These are phyloP conservation scores for Barypeithes pellucidus DNA, from an alignment of 2,888 invertebrate species.

Conservation along the genomic window DNA sequence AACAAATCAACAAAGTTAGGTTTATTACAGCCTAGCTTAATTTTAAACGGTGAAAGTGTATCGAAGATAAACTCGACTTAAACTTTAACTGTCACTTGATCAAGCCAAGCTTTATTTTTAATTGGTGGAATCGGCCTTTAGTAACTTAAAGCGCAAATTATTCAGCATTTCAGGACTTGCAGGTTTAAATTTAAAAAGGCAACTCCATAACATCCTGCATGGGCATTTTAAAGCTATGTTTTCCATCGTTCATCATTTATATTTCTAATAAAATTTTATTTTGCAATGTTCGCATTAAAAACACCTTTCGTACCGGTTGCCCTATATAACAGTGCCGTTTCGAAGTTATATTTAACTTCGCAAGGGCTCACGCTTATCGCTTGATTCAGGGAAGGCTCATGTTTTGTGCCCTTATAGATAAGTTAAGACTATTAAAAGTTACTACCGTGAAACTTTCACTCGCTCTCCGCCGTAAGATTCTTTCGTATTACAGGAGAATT, in stretches of 20 bases:
- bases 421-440: background rate
- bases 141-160: too few relatives aligned
- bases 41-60: too few relatives aligned
- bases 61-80: too few relatives aligned
- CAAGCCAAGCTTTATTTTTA: too few relatives aligned
- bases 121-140: too few relatives aligned
- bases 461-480: background rate
- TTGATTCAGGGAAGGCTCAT: background rate
- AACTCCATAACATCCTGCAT: too few relatives aligned
- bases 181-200: too few relatives aligned
- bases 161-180: too few relatives aligned
- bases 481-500: background rate
- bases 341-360: background rate
- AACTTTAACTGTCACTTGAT: too few relatives aligned
- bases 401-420: background rate
- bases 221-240: too few relatives aligned
- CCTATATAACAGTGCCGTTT: background rate
- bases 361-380: slow-evolving; percentile 1
- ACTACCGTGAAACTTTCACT: background rate
- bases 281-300: background rate
- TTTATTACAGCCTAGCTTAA: too few relatives aligned
- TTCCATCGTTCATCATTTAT: background rate
- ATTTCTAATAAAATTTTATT: background rate
- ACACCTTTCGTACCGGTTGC: background rate
- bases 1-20: too few relatives aligned